phyloP scores from a whole-genome alignment of 2,797 vertebrate genomes.

The Phataginus tricuspis region DNA sequence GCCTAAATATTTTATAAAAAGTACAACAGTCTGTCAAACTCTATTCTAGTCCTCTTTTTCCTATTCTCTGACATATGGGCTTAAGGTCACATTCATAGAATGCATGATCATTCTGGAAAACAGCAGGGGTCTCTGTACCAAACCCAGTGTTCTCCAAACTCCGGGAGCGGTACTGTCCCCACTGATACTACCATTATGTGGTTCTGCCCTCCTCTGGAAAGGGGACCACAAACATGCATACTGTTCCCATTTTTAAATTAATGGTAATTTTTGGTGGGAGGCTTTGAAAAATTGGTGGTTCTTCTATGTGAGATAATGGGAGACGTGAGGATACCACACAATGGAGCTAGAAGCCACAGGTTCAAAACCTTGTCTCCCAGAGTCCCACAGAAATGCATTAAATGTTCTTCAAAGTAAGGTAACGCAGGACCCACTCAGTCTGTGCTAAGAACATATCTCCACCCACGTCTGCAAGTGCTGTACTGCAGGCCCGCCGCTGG shows the following conservation, averaged over 20 bases:
- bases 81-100: background rate
- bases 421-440: background rate
- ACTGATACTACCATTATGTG: background rate
- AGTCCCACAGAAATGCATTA: background rate
- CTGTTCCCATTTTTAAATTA: background rate
- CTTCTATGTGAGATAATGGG: background rate
- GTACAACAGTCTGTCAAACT: background rate
- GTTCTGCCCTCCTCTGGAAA: background rate
- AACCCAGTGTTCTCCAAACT: background rate
- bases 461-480: slow-evolving; percentile 90
- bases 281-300: background rate
- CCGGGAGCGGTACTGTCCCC: background rate
- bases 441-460: background rate
- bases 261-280: background rate
- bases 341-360: background rate
- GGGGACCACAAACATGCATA: background rate
- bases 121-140: background rate
- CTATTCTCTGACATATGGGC: background rate
- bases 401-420: background rate
- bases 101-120: background rate
- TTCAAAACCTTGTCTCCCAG: background rate
- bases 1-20: background rate
- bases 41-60: background rate
- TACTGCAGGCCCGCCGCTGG: slow-evolving; percentile 86
- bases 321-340: background rate